Base-by-base conservation (phyloP, 2,113 vertebrate genomes). In the Alethe diademata region DNA sequence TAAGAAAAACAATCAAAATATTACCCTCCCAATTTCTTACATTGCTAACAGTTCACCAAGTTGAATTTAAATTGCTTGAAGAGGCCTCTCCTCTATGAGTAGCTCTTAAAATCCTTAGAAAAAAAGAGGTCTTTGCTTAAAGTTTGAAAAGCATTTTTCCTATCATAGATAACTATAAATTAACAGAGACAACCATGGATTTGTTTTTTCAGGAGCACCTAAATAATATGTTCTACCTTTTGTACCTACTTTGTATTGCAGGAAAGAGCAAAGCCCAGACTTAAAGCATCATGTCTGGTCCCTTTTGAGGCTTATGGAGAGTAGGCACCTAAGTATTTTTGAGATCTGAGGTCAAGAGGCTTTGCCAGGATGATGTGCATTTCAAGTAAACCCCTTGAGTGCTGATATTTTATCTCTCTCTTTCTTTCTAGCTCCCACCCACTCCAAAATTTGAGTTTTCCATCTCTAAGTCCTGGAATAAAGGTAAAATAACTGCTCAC, bases 391-490 rank as follows among this genome's bases (percentile, higher is more conserved):
- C 47, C 14, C 22, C 26, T 70, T 2, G 2, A 54, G 62, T 58
- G 33, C 58, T 97, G 67, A 78, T 62, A 17, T 23, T 78, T 61
- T 84, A 4, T 80, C 31, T 87, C 35, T 78, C 5, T 56, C 4
- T 93, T 42, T 91, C 93, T 97, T 92, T 98, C 90, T 96, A 99
- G 98, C 97, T 99, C 78, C 99, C 99, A 71, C 54, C 98, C 33
- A 64, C 98, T 82, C 99, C 99, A 36, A 98, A 98, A 94, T 86
- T 99, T 54, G 98, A 98, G 70, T 98, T 99, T 71, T 98, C 98
- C 17, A 81, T 98, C 14, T 96, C 98, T 3, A 92, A 98, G 26
- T 51, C 97, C 9, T 99, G 99, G 99, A 99, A 99, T 90, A 99
- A 98, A 96, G 99, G 99, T 99, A 98, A 98, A 96, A 88, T 50